Base-by-base conservation (phyloP, 1,140 invertebrate species). In the Bombus pascuorum region DNA sequence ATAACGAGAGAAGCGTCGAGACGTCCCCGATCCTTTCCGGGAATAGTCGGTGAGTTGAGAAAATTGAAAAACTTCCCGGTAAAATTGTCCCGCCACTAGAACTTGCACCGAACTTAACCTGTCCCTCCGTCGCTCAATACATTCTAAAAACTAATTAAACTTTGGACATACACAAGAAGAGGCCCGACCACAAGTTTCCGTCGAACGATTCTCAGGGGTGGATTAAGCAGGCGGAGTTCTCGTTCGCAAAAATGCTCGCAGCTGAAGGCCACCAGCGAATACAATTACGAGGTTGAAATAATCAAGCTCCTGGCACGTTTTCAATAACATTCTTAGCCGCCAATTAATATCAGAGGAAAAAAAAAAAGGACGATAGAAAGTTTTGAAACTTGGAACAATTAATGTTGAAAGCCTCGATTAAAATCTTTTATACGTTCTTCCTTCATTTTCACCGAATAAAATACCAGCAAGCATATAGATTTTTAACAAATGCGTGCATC, bases 121-220 rank as follows among this genome's bases (percentile, higher is more conserved):
- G 80, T 59, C 78, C 73, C 2, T 13, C 32, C 2, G 32, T 34
- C 44, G 84, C 83, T 89, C 90, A 88, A 87, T 91, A 91, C 91
- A 85, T 93, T 94, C 93, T 92, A 93, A 95, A 95, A 95, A 95
- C 93, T 95, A 95, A 95, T 95, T 95, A 95, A 95, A 95, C 93
- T 95, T 95, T 91, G 90, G 89, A 91, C 88, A 84, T 91, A 87
- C 88, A 89, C 89, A 90, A 78, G 86, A 89, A 82, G 78, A 91
- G 83, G 83, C 78, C 71, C 70, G 73, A 77, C 88, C 86, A 68
- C 70, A 90, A 90, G 84, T 89, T 86, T 79, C 76, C 81, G 72
- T 59, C 78, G 70, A 81, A 77, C 82, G 83, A 86, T 91, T 87
- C 89, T 83, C 75, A n/a, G 78, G 75, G 81, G 81, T 83, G 83